A percentile compares a stretch with the other conserved stretches of the same genome.
Evolutionary conservation across 2,888 invertebrate genomes (phyloP).

Genomic region (Drosophila picticornis): DNA sequence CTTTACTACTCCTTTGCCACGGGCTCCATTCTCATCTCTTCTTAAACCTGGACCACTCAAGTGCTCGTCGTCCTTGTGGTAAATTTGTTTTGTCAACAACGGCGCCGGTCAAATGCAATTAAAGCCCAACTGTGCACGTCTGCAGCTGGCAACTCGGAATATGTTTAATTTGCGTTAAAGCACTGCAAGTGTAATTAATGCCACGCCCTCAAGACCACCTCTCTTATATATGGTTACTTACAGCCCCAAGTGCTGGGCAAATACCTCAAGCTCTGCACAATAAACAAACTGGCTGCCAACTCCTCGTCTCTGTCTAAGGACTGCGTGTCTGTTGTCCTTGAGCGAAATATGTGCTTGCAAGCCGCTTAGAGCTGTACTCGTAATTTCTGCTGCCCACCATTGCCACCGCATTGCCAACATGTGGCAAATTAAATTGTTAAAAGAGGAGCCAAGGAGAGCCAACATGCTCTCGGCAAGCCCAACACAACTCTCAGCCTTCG

Average conservation of each 20-base stretch:
- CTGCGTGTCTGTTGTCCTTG: constrained; percentile 49
- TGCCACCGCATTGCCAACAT: constrained; percentile 45
- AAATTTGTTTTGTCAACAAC: constrained; percentile 64
- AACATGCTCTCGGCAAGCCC: constrained; percentile 6
- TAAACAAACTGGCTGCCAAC: constrained; percentile 49
- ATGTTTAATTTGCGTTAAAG: constrained; percentile 69
- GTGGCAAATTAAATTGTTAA: constrained; percentile 76
- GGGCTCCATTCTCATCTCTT: constrained; percentile 53
- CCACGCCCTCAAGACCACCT: constrained; percentile 28
- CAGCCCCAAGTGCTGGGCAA: constrained; percentile 55
- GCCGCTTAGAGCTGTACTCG: constrained; percentile 55
- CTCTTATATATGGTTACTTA: constrained; percentile 60
- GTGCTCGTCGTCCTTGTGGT: constrained; percentile 43
- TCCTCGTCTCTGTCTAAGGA: constrained; percentile 1
- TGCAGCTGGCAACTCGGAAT: constrained; percentile 26
- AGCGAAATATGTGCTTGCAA: constrained; percentile 54
- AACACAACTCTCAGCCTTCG: constrained; percentile 38
- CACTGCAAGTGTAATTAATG: constrained; percentile 68
- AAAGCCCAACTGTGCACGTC: constrained; percentile 51
- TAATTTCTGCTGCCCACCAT: constrained; percentile 60
- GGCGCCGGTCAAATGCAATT: constrained; percentile 62
- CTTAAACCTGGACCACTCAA: constrained; percentile 41
- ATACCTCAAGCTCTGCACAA: constrained; percentile 60
- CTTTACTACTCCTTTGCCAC: constrained; percentile 46
- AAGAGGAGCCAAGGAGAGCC: constrained; percentile 32